Percentiles rank a stretch among this genome's conserved stretches.
Evolutionary conservation across 2,113 vertebrate genomes (phyloP).

Genomic region (Pao palembangensis): DNA sequence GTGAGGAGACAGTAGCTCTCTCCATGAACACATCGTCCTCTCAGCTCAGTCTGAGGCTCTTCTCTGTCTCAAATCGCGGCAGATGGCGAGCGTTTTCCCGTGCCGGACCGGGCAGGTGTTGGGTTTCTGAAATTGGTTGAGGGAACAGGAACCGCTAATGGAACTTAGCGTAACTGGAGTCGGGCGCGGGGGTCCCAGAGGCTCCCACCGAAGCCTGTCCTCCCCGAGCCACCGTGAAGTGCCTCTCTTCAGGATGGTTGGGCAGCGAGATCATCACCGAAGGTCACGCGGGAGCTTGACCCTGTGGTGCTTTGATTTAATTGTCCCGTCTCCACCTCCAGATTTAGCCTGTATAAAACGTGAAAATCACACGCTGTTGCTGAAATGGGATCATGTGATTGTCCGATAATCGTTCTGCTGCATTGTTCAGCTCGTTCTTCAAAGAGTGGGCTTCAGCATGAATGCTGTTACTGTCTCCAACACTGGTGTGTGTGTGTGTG

Average conservation of each 20-base stretch:
- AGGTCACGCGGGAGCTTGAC: conserved; percentile 26
- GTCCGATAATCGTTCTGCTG: not conserved
- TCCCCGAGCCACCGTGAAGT: too few relatives aligned
- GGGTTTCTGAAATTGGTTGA: conserved; percentile 53
- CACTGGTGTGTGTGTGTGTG: conserved; percentile 38
- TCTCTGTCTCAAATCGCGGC: not conserved
- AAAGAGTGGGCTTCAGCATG: not conserved
- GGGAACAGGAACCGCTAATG: conserved; percentile 54
- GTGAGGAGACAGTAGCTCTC: conserved; percentile 19
- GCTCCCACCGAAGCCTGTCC: not conserved
- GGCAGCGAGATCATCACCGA: conserved; percentile 51
- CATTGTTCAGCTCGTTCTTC: not conserved
- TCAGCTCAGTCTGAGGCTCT: not conserved
- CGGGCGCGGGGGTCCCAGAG: conserved; percentile 25
- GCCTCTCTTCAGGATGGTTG: conserved; percentile 27
- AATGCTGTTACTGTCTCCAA: conserved; percentile 48
- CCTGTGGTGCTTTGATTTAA: not conserved
- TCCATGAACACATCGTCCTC: conserved; percentile 8
- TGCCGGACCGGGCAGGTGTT: conserved; percentile 31
- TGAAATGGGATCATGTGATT: too few relatives aligned
- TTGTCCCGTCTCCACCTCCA: too few relatives aligned
- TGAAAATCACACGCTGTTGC: too few relatives aligned
- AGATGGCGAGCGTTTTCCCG: conserved; percentile 7
- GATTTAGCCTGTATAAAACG: too few relatives aligned
- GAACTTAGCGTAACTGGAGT: conserved; percentile 58